phyloP scores from a whole-genome alignment of 2,797 vertebrate genomes.

The Poecilia picta region DNA sequence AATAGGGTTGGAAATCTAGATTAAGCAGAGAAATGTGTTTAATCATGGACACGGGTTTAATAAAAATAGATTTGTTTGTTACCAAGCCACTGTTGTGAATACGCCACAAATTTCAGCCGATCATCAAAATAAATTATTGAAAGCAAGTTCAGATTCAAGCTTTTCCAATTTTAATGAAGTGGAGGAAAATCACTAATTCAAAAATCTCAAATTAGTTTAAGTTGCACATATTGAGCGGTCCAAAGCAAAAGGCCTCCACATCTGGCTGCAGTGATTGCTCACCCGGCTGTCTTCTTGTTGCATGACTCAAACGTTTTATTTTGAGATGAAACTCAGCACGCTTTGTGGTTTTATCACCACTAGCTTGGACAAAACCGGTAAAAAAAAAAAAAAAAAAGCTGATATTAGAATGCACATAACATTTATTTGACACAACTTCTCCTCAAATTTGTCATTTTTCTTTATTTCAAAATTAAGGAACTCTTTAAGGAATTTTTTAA shows the following conservation, averaged over 20 bases:
- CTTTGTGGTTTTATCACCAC: conserved; percentile 17
- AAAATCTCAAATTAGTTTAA: conserved; percentile 29
- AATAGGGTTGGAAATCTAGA: neutral
- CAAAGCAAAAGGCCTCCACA: conserved; percentile 48
- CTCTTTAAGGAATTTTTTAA: too few relatives aligned
- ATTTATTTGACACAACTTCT: neutral
- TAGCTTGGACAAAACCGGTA: neutral
- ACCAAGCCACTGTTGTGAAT: neutral
- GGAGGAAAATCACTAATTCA: neutral
- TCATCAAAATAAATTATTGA: neutral
- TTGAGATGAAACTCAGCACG: conserved; percentile 14
- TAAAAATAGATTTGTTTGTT: conserved; percentile 4
- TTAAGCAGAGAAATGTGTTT: neutral
- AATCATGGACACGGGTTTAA: neutral
- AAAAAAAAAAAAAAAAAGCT: neutral
- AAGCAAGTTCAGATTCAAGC: neutral
- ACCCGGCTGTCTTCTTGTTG: conserved; percentile 21
- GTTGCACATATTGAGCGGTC: conserved; percentile 34
- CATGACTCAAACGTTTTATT: conserved; percentile 28
- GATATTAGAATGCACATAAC: neutral
- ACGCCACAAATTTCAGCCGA: neutral
- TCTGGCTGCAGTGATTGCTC: conserved; percentile 51
- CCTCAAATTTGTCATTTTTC: too few relatives aligned
- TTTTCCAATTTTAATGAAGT: neutral
- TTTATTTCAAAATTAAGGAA: too few relatives aligned